Percentiles rank a stretch among this genome's conserved stretches.
Conservation (phyloP, 2,113 vertebrate genomes). For the Tyto alba region DNA sequence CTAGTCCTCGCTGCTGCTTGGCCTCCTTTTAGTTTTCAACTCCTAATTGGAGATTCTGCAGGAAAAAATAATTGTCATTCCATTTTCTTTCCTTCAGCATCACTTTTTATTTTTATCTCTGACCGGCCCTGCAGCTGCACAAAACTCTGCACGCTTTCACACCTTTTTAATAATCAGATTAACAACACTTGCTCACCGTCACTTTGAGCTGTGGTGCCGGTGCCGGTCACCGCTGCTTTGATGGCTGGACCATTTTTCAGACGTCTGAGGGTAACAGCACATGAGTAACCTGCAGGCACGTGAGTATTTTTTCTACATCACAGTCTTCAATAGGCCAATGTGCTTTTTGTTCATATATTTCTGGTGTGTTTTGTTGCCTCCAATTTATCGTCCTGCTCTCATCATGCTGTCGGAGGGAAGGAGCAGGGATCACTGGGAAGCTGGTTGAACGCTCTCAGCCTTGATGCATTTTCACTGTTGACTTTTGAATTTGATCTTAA, state of each 20-base stretch:
- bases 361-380: neutral
- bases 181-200: accelerated
- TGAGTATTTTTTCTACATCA: neutral
- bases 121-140: neutral
- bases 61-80: neutral
- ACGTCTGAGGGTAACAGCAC: neutral
- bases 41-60: neutral
- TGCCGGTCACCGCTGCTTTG: neutral
- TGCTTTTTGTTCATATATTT: neutral
- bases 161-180: neutral
- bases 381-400: neutral
- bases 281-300: neutral
- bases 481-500: neutral
- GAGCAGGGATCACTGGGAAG: neutral
- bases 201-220: accelerated
- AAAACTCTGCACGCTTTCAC: accelerated
- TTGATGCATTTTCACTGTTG: neutral
- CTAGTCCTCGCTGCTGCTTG: neutral
- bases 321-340: accelerated
- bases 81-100: neutral
- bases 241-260: neutral
- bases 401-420: accelerated
- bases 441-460: neutral
- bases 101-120: neutral
- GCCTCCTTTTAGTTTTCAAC: neutral